Evolutionary conservation across 2,113 vertebrate genomes (phyloP).

Genomic region (Turnix velox): DNA sequence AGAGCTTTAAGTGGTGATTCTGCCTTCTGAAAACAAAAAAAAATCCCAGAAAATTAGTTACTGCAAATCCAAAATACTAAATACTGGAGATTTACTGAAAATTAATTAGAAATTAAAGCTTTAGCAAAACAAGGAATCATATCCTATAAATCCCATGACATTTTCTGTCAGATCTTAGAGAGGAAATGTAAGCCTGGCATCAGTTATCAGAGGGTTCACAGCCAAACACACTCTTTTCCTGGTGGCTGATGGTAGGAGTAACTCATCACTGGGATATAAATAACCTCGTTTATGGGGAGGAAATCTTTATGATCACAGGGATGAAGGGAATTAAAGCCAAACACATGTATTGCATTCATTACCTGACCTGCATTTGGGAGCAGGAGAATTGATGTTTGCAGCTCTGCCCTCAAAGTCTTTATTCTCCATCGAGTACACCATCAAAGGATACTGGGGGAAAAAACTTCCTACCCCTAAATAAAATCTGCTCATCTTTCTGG

Average conservation of each 20-base stretch:
- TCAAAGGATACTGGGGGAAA: not conserved
- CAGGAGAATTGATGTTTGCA: conserved; percentile 2
- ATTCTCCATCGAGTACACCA: not conserved
- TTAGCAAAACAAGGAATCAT: not conserved
- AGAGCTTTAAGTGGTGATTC: not conserved
- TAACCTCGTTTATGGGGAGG: not conserved
- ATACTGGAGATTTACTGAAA: not conserved
- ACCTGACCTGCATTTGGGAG: not conserved
- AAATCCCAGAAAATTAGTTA: not conserved
- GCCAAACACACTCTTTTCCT: not conserved
- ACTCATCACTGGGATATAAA: not conserved
- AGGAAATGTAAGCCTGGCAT: not conserved
- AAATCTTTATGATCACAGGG: not conserved
- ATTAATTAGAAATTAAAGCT: not conserved
- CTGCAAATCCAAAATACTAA: not conserved
- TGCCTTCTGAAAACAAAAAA: not conserved
- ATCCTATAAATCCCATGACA: not conserved
- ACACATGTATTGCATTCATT: not conserved
- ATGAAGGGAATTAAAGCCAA: conserved; percentile 37
- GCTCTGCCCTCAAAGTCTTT: not conserved
- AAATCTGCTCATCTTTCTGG: not conserved
- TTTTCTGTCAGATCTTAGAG: not conserved
- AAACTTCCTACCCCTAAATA: not conserved
- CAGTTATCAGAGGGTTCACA: not conserved
- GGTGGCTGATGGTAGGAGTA: not conserved